phyloP scores from a whole-genome alignment of 1,140 invertebrate species.

The Cotesia glomerata region DNA sequence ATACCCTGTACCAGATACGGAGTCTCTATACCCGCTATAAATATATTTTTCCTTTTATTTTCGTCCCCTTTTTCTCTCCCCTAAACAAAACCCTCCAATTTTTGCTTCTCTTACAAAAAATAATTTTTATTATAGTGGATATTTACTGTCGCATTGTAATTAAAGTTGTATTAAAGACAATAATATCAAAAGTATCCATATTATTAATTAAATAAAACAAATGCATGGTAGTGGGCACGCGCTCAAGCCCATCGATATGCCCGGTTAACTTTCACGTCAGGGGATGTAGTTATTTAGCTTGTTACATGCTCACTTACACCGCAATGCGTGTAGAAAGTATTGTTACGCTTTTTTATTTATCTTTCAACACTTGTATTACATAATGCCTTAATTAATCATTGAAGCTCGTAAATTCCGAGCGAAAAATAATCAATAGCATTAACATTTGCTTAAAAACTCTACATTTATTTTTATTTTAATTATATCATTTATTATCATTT shows the following conservation, averaged over 20 bases:
- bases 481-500: no score
- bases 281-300: conserved; percentile 53
- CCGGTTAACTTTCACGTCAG: conserved; percentile 57
- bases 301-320: conserved; percentile 53
- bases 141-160: no score
- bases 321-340: conserved; percentile 43
- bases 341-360: not conserved
- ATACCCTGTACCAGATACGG: not conserved
- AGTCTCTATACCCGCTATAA: not conserved
- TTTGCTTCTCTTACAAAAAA: no score
- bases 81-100: conserved; percentile 4
- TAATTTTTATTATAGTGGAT: no score
- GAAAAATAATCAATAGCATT: not conserved
- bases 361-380: not conserved
- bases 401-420: no score
- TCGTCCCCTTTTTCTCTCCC: conserved; percentile 26
- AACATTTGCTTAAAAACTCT: no score
- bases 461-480: no score
- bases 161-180: no score
- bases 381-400: no score
- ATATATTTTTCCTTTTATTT: not conserved
- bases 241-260: conserved; percentile 48
- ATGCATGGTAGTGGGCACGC: conserved; percentile 37
- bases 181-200: not conserved
- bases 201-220: not conserved